Evolutionary conservation across 2,888 invertebrate species (phyloP).

Genomic region (Volucella inflata): DNA sequence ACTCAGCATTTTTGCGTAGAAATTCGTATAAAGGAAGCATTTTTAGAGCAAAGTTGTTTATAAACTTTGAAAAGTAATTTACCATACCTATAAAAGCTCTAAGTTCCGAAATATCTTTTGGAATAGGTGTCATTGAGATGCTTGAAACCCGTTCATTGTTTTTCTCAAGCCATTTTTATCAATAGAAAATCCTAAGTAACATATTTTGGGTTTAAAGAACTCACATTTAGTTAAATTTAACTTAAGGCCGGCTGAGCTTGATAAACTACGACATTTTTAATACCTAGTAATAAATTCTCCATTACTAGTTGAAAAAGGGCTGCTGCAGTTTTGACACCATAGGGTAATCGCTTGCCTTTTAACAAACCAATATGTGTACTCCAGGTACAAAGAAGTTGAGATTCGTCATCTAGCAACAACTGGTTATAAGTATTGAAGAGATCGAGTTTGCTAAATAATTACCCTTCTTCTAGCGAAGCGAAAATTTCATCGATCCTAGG

Average conservation of each 20-base stretch:
- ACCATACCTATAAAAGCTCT: slow-evolving; percentile 79
- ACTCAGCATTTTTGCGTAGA: slow-evolving; percentile 13
- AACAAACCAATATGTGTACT: slow-evolving; percentile 76
- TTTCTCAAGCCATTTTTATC: slow-evolving; percentile 76
- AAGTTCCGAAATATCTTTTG: slow-evolving; percentile 75
- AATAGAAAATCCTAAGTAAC: slow-evolving; percentile 67
- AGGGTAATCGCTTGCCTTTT: slow-evolving; percentile 77
- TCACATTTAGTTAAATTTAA: slow-evolving; percentile 77
- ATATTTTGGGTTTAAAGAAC: slow-evolving; percentile 52
- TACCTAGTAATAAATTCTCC: slow-evolving; percentile 78
- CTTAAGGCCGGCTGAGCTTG: slow-evolving; percentile 75
- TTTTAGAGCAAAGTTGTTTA: slow-evolving; percentile 70
- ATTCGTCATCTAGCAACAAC: slow-evolving; percentile 77
- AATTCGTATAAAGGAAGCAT: slow-evolving; percentile 28
- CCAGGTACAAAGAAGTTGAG: slow-evolving; percentile 76
- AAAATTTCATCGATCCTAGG: slow-evolving; percentile 22
- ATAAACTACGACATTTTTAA: slow-evolving; percentile 68
- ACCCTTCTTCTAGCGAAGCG: too few species aligned
- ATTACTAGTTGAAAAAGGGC: slow-evolving; percentile 79
- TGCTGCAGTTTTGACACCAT: slow-evolving; percentile 72
- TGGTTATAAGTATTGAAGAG: slow-evolving; percentile 78
- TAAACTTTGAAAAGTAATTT: slow-evolving; percentile 81
- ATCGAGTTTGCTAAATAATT: slow-evolving; percentile 77
- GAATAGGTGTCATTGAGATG: slow-evolving; percentile 75
- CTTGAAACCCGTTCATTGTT: slow-evolving; percentile 72